phyloP scores from a whole-genome alignment of 2,797 vertebrate species.

The Astyanax mexicanus region DNA sequence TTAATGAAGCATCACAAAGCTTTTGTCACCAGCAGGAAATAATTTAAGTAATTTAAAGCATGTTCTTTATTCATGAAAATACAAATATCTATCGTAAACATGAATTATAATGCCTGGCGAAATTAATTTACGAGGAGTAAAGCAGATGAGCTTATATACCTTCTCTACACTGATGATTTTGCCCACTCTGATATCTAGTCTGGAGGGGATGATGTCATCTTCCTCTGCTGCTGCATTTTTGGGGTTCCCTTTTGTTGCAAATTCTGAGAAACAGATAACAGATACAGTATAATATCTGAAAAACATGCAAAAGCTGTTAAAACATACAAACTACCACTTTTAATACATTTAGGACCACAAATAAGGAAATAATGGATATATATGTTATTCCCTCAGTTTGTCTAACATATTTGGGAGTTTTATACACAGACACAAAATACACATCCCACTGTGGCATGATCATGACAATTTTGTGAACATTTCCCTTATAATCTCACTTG shows the following conservation, averaged over 20 bases:
- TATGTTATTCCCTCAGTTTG: too few relatives aligned
- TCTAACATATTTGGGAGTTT: too few relatives aligned
- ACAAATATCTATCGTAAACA: too few relatives aligned
- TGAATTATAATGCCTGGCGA: too few relatives aligned
- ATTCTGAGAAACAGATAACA: constrained; percentile 80
- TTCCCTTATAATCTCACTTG: too few relatives aligned
- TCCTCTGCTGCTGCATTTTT: constrained; percentile 79
- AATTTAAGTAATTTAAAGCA: background rate
- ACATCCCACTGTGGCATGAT: too few relatives aligned
- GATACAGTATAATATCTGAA: background rate
- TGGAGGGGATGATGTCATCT: constrained; percentile 86
- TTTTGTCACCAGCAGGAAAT: background rate
- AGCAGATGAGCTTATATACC: constrained; percentile 68
- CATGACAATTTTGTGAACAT: too few relatives aligned
- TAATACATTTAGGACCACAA: too few relatives aligned
- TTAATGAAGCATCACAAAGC: background rate
- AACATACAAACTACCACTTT: too few relatives aligned
- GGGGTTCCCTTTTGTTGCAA: constrained; percentile 76
- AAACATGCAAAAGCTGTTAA: constrained; percentile 14
- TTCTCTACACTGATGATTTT: constrained; percentile 90
- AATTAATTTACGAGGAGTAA: background rate
- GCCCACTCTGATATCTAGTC: constrained; percentile 93
- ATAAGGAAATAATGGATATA: too few relatives aligned
- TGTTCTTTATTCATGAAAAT: too few relatives aligned
- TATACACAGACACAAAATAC: too few relatives aligned